A percentile compares a stretch with the other conserved stretches of the same genome.
Evolutionary conservation across 2,888 invertebrate genomes (phyloP).

Genomic region (Ochropleura leucogaster): DNA sequence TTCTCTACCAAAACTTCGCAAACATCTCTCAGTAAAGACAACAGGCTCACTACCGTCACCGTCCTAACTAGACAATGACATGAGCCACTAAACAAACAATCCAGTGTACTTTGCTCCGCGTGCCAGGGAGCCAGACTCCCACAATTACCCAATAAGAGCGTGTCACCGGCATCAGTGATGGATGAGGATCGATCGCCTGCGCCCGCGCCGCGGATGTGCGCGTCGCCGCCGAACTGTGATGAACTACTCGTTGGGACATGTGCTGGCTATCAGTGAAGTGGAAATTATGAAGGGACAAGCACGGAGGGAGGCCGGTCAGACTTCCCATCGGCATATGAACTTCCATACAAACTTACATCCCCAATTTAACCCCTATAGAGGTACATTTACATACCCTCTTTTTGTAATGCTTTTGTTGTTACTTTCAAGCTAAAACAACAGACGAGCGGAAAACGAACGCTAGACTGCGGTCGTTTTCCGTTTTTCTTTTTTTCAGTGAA

Average conservation of each 20-base stretch:
- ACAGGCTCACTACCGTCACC: not conserved
- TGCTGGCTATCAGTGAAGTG: slow-evolving; percentile 1
- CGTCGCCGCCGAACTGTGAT: slow-evolving; percentile 31
- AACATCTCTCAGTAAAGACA: not conserved
- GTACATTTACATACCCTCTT: not conserved
- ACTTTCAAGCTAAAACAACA: not conserved
- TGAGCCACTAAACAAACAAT: slow-evolving; percentile 51
- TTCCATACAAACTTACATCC: not conserved
- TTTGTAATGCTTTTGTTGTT: not conserved
- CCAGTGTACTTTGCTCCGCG: slow-evolving; percentile 61
- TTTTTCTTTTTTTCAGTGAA: no score
- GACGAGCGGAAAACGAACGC: no score
- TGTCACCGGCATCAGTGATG: slow-evolving; percentile 67
- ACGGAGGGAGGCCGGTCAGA: not conserved
- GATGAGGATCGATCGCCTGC: slow-evolving; percentile 67
- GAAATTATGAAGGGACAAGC: slow-evolving; percentile 2
- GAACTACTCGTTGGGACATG: slow-evolving; percentile 7
- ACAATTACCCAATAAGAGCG: slow-evolving; percentile 70
- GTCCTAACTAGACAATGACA: slow-evolving; percentile 42
- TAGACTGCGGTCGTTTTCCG: no score
- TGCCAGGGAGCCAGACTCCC: slow-evolving; percentile 58
- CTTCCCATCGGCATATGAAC: not conserved
- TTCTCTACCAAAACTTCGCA: not conserved
- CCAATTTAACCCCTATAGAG: not conserved
- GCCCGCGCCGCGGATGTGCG: slow-evolving; percentile 45